Conservation (phyloP, 2,113 vertebrate species). For the Spilogale gracilis region DNA sequence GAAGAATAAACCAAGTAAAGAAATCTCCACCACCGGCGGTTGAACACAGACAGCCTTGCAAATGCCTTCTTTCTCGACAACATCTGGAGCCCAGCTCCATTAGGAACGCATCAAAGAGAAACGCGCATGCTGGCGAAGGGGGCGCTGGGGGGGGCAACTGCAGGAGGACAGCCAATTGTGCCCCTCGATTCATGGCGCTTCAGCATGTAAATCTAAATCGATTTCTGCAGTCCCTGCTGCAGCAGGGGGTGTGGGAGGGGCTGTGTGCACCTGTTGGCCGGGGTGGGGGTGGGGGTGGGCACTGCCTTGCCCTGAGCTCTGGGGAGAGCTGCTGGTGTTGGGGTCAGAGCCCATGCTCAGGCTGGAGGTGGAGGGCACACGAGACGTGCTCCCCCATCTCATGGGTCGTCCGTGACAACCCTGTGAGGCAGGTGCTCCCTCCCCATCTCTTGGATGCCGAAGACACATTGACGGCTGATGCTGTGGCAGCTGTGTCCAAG, state of each 20-base stretch:
- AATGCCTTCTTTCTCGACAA: no score
- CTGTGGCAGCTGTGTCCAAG: accelerated
- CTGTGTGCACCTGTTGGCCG: not conserved
- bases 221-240: not conserved
- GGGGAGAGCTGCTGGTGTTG: not conserved
- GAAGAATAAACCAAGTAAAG: not conserved
- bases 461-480: accelerated
- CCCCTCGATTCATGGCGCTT: accelerated
- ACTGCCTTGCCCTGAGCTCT: accelerated
- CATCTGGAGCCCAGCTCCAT: not conserved
- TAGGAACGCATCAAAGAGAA: not conserved
- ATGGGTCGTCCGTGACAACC: accelerated
- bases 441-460: not conserved
- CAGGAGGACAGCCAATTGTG: accelerated
- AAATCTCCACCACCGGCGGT: accelerated
- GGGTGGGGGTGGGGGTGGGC: no score
- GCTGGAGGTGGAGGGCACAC: accelerated
- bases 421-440: accelerated
- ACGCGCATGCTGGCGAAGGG: accelerated
- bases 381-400: not conserved
- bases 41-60: not conserved
- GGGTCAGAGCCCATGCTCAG: accelerated
- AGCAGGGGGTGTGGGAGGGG: no score
- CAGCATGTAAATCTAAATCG: accelerated
- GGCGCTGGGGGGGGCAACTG: accelerated